Evolutionary conservation across 2,113 vertebrate genomes (phyloP).

Genomic region (Sialia sialis): DNA sequence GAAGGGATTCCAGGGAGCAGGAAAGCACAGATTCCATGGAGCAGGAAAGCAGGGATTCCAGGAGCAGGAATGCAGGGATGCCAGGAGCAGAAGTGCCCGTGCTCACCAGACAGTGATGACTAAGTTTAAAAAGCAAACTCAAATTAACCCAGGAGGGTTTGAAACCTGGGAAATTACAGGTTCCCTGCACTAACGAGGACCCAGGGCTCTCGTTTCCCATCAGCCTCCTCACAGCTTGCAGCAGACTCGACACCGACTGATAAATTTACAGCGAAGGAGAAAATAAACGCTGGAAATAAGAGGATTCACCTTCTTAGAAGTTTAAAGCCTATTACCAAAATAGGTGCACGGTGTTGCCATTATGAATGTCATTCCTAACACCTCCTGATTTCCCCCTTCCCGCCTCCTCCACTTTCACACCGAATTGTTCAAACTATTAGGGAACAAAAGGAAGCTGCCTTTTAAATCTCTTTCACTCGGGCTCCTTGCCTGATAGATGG

Average conservation of each 20-base stretch:
- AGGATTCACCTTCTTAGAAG: conserved; percentile 64
- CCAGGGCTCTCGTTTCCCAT: background rate
- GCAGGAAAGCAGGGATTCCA: background rate
- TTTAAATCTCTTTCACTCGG: conserved; percentile 69
- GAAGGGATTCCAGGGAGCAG: background rate
- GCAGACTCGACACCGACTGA: background rate
- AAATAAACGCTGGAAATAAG: conserved; percentile 42
- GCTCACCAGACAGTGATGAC: rapidly evolving
- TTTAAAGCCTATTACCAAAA: conserved; percentile 74
- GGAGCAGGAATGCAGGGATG: background rate
- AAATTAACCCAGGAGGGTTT: background rate
- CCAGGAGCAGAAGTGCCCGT: background rate
- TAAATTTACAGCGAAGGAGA: conserved; percentile 22
- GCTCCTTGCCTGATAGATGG: conserved; percentile 68
- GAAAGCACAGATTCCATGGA: background rate
- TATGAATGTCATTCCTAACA: conserved; percentile 64
- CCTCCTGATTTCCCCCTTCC: conserved; percentile 54
- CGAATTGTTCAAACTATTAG: conserved; percentile 67
- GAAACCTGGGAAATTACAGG: background rate
- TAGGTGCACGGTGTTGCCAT: conserved; percentile 26
- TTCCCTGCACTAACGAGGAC: background rate
- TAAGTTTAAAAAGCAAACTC: background rate
- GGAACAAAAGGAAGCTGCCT: conserved; percentile 74
- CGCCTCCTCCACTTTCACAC: conserved; percentile 46
- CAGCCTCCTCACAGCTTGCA: background rate